Evolutionary conservation across 2,888 invertebrate species (phyloP), one percentile per base, ranked within the genome.

Genomic region (Leucoptera coffeella): DNA sequence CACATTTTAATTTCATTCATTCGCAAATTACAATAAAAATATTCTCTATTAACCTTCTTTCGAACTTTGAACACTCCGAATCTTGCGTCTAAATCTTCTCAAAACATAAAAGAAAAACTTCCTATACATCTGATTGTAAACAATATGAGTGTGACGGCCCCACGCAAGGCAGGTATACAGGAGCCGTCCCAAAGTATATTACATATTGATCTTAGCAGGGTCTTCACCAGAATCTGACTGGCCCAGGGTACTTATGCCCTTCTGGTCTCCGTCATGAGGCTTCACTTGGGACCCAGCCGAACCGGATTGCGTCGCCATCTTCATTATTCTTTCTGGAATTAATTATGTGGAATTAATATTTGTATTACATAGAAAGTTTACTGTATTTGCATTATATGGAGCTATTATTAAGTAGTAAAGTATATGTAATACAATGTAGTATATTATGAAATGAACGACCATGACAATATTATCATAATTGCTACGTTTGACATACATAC

Each of bases 181-280:
- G 29, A 31, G 27, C 17, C 32, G 29, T 21, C 25, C 4, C 2
- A 23, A 23, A 13, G 30, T 42, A 20, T 37, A 50, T 53, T 64
- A 67, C 41, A 59, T 58, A 34, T 50, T 49, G 28, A 65, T 39
- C 30, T 65, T 64, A 2, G 60, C 36, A 1, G 59, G 58, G 19
- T 42, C 50, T 15, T 43, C 44, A n/a, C n/a, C n/a, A n/a, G n/a
- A n/a, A n/a, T n/a, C n/a, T 4, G 32, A 31, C 17, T 49, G 41
- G 1, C 50, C 55, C 17, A 59, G 51, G 7, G 54, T 37, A 37
- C 52, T 57, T 29, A 56, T 47, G 5, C 56, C 53, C 35, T 52
- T 46, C 9, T 42, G 29, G 11, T 37, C n/a, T n/a, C n/a, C 40
- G 2, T 38, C 37, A 21, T 42, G 51, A 1, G 60, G 51, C n/a